Percentiles rank a stretch among this genome's conserved stretches.
Evolutionary conservation across 2,888 invertebrate genomes (phyloP).

Genomic region (Lymantria monacha): DNA sequence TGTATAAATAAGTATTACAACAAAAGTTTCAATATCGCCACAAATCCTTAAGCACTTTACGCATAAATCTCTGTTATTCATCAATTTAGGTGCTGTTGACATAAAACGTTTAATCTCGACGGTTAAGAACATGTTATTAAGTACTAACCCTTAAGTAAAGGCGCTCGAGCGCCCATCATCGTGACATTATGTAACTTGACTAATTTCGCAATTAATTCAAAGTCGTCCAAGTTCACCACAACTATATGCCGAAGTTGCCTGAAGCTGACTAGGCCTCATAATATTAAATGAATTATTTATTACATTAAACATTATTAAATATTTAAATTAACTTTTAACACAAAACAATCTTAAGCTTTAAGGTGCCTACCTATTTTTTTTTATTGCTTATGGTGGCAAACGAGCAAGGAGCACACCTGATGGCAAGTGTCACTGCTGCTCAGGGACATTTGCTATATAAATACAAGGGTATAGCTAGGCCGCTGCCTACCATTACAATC

Average conservation of each 20-base stretch:
- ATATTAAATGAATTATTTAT: constrained; percentile 20
- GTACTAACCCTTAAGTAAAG: constrained; percentile 48
- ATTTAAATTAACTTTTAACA: too few relatives aligned
- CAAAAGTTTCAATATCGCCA: too few relatives aligned
- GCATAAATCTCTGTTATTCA: constrained; percentile 15
- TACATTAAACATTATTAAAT: constrained; percentile 2
- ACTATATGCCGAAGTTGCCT: constrained; percentile 27
- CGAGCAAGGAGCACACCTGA: too few relatives aligned
- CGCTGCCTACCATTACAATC: too few relatives aligned
- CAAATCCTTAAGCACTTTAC: not conserved
- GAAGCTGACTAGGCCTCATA: constrained; percentile 6
- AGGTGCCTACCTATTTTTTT: too few relatives aligned
- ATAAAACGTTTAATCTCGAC: constrained; percentile 35
- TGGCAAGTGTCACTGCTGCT: too few relatives aligned
- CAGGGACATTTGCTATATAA: too few relatives aligned
- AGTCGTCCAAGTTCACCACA: constrained; percentile 30
- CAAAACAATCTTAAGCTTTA: too few relatives aligned
- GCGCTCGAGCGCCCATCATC: constrained; percentile 33
- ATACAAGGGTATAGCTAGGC: too few relatives aligned
- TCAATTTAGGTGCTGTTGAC: constrained; percentile 30
- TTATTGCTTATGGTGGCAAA: too few relatives aligned
- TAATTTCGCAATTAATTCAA: constrained; percentile 47
- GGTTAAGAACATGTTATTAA: constrained; percentile 48
- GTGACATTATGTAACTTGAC: constrained; percentile 39
- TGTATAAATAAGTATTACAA: too few relatives aligned